A percentile compares a stretch with the other conserved stretches of the same genome.
phyloP scores from a whole-genome alignment of 2,888 invertebrate species.

The Agrochola lychnidis region DNA sequence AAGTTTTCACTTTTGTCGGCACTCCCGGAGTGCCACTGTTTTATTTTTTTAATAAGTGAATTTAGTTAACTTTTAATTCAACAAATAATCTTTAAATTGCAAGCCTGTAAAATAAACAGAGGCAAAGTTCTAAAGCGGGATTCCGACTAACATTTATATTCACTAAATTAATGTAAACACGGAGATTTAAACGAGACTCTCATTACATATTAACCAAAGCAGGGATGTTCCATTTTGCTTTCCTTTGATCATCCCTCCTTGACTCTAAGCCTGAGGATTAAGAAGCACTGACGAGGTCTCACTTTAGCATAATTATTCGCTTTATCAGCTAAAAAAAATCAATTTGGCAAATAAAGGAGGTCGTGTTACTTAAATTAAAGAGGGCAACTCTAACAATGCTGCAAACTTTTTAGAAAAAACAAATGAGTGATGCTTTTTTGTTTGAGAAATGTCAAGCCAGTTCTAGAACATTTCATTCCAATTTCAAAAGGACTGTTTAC shows the following conservation, averaged over 20 bases:
- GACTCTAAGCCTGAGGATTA: conserved; percentile 83
- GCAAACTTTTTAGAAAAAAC: neutral
- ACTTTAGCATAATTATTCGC: conserved; percentile 87
- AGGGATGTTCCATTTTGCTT: conserved; percentile 80
- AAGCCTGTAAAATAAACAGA: conserved; percentile 32
- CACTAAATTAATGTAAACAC: conserved; percentile 87
- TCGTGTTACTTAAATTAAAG: conserved; percentile 58
- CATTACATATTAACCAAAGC: conserved; percentile 88
- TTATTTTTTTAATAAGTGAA: neutral
- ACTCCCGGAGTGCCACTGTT: too few species aligned
- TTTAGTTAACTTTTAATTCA: conserved; percentile 12
- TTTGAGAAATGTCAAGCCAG: neutral
- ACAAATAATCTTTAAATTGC: conserved; percentile 10
- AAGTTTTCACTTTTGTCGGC: too few species aligned
- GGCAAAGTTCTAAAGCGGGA: conserved; percentile 54
- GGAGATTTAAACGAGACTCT: conserved; percentile 80
- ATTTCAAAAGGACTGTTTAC: conserved; percentile 11
- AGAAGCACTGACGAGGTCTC: conserved; percentile 80
- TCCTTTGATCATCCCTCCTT: conserved; percentile 84
- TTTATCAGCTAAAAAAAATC: conserved; percentile 83
- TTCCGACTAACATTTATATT: conserved; percentile 74
- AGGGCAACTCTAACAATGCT: conserved; percentile 27
- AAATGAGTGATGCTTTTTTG: neutral
- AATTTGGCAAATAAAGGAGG: conserved; percentile 74
- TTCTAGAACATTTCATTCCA: neutral